These are phyloP conservation scores for Poecilia wingei DNA, from an alignment of 2,797 vertebrate genomes.

Conservation along the genomic window DNA sequence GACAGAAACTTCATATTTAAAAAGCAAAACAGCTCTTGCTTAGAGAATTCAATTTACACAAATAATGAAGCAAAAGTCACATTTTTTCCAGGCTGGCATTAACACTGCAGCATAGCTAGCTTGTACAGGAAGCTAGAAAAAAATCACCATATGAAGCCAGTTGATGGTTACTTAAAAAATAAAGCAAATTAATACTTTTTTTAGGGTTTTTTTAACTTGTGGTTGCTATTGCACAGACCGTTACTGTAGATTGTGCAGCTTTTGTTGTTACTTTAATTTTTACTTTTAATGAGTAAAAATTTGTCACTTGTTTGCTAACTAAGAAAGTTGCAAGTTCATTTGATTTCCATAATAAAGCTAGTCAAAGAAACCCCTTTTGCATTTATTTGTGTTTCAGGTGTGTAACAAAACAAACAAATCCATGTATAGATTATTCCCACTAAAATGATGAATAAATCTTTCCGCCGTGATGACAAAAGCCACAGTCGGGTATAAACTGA, in stretches of 20 bases:
- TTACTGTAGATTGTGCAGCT: not conserved
- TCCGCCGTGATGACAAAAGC: conserved; percentile 43
- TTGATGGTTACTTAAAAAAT: not conserved
- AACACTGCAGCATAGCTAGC: not conserved
- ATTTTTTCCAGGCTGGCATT: not conserved
- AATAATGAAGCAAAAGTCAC: not conserved
- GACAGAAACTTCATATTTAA: not conserved
- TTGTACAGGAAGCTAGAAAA: not conserved
- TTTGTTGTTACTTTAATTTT: not conserved
- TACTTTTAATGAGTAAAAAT: not conserved
- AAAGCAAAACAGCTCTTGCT: not conserved
- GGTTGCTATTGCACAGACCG: not conserved
- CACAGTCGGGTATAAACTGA: conserved; percentile 35
- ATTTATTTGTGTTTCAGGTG: not conserved
- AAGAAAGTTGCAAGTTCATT: not conserved
- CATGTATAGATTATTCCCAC: conserved; percentile 8
- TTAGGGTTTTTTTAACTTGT: not conserved
- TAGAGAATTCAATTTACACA: not conserved
- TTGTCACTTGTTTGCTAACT: not conserved
- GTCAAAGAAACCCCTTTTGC: not conserved
- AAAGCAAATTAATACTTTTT: not conserved
- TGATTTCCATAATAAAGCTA: not conserved
- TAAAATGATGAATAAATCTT: conserved; percentile 20
- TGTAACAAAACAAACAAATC: conserved; percentile 7
- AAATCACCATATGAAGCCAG: not conserved